Evolutionary conservation across 2,888 invertebrate species (phyloP).

Genomic region (Catotricha subobsoleta): DNA sequence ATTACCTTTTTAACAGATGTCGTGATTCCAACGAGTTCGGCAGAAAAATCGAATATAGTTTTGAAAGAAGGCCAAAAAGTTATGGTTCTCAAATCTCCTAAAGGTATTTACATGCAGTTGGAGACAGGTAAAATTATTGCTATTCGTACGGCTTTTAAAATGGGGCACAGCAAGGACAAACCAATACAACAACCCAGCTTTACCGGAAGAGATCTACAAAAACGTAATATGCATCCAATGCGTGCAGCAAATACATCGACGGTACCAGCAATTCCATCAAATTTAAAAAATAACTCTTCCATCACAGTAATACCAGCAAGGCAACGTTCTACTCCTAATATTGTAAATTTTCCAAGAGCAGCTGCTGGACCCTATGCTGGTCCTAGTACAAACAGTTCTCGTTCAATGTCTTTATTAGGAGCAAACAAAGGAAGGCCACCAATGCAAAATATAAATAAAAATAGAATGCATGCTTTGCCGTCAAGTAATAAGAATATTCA

Average conservation of each 20-base stretch:
- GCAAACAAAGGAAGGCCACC: too few relatives aligned
- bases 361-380: too few relatives aligned
- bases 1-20: conserved; percentile 39
- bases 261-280: conserved; percentile 30
- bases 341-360: conserved; percentile 2
- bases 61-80: conserved; percentile 88
- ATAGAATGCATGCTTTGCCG: too few relatives aligned
- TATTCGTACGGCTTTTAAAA: conserved; percentile 35
- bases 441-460: too few relatives aligned
- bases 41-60: conserved; percentile 75
- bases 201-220: conserved; percentile 3
- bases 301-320: conserved; percentile 36
- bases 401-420: too few relatives aligned
- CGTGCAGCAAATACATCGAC: not conserved
- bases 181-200: not conserved
- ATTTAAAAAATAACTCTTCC: conserved; percentile 40
- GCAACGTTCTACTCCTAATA: not conserved
- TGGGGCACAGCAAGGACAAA: conserved; percentile 17
- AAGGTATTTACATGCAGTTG: conserved; percentile 89
- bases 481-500: conserved; percentile 6
- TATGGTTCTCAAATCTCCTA: conserved; percentile 84
- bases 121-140: conserved; percentile 91
- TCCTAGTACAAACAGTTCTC: too few relatives aligned
- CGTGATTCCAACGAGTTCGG: conserved; percentile 80
- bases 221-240: not conserved